Percentiles rank a stretch among this genome's conserved stretches.
phyloP scores from a whole-genome alignment of 2,797 vertebrate genomes.

The Carcharodon carcharias region DNA sequence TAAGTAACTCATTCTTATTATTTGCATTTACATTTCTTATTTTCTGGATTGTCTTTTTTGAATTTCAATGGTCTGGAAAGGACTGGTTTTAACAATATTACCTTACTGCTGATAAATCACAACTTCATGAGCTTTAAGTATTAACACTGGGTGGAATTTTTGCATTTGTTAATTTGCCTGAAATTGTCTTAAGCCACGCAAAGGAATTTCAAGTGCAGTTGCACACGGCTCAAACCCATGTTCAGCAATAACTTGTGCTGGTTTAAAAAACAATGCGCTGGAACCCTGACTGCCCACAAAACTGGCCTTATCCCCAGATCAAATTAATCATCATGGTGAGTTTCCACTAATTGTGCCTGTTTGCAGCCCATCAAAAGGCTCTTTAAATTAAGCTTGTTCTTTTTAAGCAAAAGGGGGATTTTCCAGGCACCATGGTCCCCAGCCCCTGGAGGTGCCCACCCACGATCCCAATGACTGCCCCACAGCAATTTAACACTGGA shows the following conservation, averaged over 20 bases:
- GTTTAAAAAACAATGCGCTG: not conserved
- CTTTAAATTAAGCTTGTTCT: too few species aligned
- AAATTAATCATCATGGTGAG: not conserved
- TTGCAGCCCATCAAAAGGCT: too few species aligned
- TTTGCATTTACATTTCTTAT: not conserved
- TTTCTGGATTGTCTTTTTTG: not conserved
- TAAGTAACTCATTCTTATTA: not conserved
- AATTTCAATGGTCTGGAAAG: not conserved
- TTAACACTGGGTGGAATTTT: not conserved
- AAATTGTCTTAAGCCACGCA: not conserved
- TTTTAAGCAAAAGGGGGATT: too few species aligned
- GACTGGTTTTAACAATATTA: not conserved
- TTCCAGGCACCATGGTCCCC: too few species aligned
- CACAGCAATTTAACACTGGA: too few species aligned
- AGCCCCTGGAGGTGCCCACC: too few species aligned
- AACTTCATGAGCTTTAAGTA: not conserved
- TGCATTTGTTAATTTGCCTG: not conserved
- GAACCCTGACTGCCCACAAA: not conserved
- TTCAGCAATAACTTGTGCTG: not conserved
- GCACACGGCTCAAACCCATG: not conserved
- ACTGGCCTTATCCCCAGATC: not conserved
- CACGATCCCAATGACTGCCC: too few species aligned
- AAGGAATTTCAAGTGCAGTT: not conserved
- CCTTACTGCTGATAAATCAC: not conserved
- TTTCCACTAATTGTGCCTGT: not conserved